Evolutionary conservation across 1,140 invertebrate species (phyloP).

Genomic region (Drosophila pruinosa): DNA sequence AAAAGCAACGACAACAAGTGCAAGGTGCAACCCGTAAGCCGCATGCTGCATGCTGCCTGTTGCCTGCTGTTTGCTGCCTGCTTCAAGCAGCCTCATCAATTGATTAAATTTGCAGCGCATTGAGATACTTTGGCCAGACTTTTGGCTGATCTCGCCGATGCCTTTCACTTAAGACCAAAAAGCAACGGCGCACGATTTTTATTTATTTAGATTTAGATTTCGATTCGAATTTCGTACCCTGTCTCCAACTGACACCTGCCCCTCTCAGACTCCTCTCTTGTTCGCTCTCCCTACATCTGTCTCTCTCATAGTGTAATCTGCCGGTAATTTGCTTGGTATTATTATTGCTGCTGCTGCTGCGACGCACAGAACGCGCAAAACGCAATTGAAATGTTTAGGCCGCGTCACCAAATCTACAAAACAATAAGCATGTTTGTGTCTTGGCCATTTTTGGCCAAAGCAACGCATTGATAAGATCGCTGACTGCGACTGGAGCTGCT

Average conservation of each 20-base stretch:
- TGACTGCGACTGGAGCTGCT: not conserved
- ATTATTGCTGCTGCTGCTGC: slow-evolving; percentile 2
- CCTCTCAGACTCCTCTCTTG: not conserved
- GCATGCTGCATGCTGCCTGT: slow-evolving; percentile 35
- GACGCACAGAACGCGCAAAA: slow-evolving; percentile 43
- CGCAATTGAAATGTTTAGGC: slow-evolving; percentile 74
- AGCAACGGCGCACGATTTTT: slow-evolving; percentile 71
- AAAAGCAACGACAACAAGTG: slow-evolving; percentile 69
- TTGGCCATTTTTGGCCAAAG: slow-evolving; percentile 57
- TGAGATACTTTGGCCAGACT: slow-evolving; percentile 58
- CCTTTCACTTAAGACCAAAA: slow-evolving; percentile 67
- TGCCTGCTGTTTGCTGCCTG: slow-evolving; percentile 32
- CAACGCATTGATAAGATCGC: slow-evolving; percentile 39
- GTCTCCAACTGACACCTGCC: slow-evolving; percentile 1
- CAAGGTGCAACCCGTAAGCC: slow-evolving; percentile 47
- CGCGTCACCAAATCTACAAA: slow-evolving; percentile 56
- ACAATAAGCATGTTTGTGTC: slow-evolving; percentile 74
- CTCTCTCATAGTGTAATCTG: slow-evolving; percentile 37
- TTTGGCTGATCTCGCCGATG: slow-evolving; percentile 70
- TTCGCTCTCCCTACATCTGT: too few relatives aligned
- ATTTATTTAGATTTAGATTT: slow-evolving; percentile 81
- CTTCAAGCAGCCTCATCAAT: slow-evolving; percentile 70
- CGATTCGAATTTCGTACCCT: slow-evolving; percentile 45
- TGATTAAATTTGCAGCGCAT: slow-evolving; percentile 76
- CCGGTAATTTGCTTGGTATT: slow-evolving; percentile 37